Base-by-base conservation (phyloP, 2,797 vertebrate genomes). In the Erethizon dorsatum region DNA sequence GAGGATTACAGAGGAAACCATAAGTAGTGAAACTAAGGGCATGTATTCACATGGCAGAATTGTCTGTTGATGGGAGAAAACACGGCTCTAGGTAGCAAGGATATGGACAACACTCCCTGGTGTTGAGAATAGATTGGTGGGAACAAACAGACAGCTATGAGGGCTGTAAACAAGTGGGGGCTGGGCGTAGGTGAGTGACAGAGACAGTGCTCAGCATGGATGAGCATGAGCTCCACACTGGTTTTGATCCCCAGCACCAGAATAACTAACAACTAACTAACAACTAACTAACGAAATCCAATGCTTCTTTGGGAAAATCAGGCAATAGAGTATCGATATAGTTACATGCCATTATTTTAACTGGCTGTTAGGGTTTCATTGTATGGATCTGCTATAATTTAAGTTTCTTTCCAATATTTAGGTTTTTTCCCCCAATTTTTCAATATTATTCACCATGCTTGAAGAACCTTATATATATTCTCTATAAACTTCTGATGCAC, bases 401-500 rank as follows among this genome's bases (percentile, higher is more conserved):
- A 71, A 28, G 56, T 57, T 73, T 73, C 77, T 77, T 63, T 50
- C 20, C 45, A 59, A 79, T 50, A 41, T 80, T 87, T 88, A 85
- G 50, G n/a, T 41, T 33, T 69, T 94, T 73, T 26, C 2, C 22
- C 67, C n/a, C 41, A 78, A 37, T 67, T 71, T 75, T 65, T 80
- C 17, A 50, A 28, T n/a, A 14, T 77, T 45, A 63, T 85, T 28
- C 82, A 57, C 28, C 82, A 28, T 41, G 12, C 17, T 45, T 71
- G 83, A 33, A 26, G 33, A 92, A 15, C 26, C 12, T 56, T 73
- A 45, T 73, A 20, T 7, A 2, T 86, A 69, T 75, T 71, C 18
- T 91, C 45, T 91, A 28, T 87, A 83, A 84, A 67, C 15, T 80
- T 91, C 22, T 31, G 47, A 63, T 85, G 79, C 83, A 11, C 59